These are phyloP conservation scores for Lochmaea capreae DNA, from an alignment of 2,888 invertebrate species.

Conservation along the genomic window DNA sequence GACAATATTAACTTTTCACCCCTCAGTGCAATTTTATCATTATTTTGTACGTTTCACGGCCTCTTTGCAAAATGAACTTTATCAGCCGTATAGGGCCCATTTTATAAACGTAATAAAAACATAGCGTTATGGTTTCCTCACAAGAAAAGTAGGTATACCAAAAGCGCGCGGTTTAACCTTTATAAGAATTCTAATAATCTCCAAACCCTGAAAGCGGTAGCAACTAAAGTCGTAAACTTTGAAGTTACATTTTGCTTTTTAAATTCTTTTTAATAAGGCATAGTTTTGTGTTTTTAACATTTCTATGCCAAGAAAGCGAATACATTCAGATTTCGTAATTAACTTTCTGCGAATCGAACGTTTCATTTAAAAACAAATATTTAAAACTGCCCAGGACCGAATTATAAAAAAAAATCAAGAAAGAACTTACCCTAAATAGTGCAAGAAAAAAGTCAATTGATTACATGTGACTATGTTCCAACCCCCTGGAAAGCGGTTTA, in stretches of 20 bases:
- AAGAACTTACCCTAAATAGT: too few relatives aligned
- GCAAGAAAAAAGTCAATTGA: too few relatives aligned
- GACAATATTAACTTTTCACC: slow-evolving; percentile 35
- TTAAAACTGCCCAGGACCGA: too few relatives aligned
- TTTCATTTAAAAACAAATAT: background rate
- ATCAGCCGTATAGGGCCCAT: slow-evolving; percentile 21
- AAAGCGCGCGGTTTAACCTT: slow-evolving; percentile 1
- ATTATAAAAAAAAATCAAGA: too few relatives aligned
- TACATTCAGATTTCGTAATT: background rate
- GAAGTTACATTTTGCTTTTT: background rate
- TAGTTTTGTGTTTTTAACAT: background rate
- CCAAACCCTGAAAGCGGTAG: background rate
- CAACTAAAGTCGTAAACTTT: background rate
- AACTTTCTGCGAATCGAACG: background rate
- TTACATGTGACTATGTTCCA: too few relatives aligned
- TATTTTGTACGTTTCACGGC: slow-evolving; percentile 17
- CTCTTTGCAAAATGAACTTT: slow-evolving; percentile 23
- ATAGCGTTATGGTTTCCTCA: slow-evolving; percentile 6
- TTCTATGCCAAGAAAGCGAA: background rate
- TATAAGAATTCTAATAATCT: slow-evolving; percentile 10
- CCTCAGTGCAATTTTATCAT: slow-evolving; percentile 27
- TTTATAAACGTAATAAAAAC: slow-evolving; percentile 30
- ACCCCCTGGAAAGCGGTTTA: too few relatives aligned
- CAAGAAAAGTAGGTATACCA: background rate
- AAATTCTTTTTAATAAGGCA: background rate